Evolutionary conservation across 2,113 vertebrate species (phyloP).

Genomic region (Xenotilapia leptura): DNA sequence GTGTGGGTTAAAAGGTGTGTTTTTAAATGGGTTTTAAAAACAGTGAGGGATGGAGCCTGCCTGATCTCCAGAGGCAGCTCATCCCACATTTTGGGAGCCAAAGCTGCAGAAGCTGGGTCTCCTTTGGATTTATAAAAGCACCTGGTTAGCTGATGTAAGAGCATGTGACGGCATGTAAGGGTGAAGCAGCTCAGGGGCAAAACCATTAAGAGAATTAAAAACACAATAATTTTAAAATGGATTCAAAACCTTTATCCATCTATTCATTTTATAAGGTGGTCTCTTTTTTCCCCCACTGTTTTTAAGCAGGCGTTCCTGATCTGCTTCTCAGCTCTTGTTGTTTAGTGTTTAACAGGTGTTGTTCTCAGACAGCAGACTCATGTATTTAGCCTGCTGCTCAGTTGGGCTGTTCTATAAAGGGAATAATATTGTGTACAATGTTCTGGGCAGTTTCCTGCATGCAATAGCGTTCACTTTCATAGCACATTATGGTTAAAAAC

Average conservation of each 20-base stretch:
- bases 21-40: not conserved
- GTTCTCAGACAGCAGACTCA: not conserved
- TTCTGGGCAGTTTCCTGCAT: not conserved
- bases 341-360: not conserved
- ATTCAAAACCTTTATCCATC: not conserved
- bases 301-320: not conserved
- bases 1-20: not conserved
- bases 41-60: not conserved
- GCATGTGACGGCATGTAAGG: not conserved
- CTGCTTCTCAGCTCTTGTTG: not conserved
- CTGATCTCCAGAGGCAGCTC: not conserved
- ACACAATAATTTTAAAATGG: not conserved
- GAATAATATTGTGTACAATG: not conserved
- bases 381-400: not conserved
- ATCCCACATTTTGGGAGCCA: not conserved
- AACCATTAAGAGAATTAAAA: not conserved
- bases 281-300: accelerated
- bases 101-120: not conserved
- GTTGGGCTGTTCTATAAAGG: not conserved
- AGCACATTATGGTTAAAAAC: not conserved
- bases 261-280: not conserved
- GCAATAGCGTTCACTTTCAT: not conserved
- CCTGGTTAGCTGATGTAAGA: not conserved
- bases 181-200: not conserved
- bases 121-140: not conserved